A percentile compares a stretch with the other conserved stretches of the same genome.
phyloP scores from a whole-genome alignment of 2,113 vertebrate genomes.

The Meriones unguiculatus region DNA sequence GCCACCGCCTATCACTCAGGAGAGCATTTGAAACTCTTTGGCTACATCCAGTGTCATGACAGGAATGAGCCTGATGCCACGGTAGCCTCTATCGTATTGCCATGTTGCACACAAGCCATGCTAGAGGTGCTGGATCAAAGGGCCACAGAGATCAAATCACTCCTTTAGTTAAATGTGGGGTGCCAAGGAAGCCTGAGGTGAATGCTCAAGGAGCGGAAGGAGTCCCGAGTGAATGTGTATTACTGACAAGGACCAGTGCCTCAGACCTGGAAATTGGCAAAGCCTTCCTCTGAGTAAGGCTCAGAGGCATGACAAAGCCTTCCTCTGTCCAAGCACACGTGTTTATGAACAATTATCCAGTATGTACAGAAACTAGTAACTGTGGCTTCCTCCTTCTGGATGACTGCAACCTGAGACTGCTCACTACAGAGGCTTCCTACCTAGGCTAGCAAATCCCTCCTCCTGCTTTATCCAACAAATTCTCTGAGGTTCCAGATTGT shows the following conservation, averaged over 20 bases:
- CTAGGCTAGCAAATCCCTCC: background rate
- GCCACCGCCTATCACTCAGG: background rate
- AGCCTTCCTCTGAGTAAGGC: background rate
- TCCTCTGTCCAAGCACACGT: background rate
- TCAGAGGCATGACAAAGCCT: background rate
- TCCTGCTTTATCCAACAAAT: background rate
- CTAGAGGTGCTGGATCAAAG: background rate
- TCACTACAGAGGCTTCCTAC: too few species aligned
- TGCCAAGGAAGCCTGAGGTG: background rate
- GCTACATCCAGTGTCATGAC: background rate
- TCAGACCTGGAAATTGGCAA: background rate
- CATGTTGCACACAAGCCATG: background rate
- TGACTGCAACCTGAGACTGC: background rate
- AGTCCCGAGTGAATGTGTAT: background rate
- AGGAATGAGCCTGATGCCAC: background rate
- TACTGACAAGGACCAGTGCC: background rate
- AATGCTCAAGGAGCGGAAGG: background rate
- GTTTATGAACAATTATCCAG: background rate
- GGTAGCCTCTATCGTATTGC: background rate
- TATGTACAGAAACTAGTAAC: background rate
- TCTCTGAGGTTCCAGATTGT: background rate
- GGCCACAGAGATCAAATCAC: background rate
- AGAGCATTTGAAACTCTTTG: background rate
- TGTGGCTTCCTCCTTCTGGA: background rate
- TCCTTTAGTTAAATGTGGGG: background rate